Conservation (phyloP, 2,797 vertebrate species). For the Phyllotis vaccarum region DNA sequence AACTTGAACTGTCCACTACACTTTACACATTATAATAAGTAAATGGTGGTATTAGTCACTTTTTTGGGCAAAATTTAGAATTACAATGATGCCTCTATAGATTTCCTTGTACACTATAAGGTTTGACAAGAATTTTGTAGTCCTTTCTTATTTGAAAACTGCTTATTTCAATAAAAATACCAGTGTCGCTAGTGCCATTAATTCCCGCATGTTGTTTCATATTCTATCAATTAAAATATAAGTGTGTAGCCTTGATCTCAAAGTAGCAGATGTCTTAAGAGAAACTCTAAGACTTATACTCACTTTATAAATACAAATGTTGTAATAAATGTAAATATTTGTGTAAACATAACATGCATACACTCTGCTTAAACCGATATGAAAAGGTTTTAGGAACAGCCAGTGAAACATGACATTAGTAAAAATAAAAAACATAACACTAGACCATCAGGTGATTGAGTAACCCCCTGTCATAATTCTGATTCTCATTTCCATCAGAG, state of each 20-base stretch:
- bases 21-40: conserved; percentile 1
- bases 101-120: not conserved
- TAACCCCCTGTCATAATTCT: not conserved
- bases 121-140: not conserved
- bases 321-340: not conserved
- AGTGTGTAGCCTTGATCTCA: not conserved
- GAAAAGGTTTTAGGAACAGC: not conserved
- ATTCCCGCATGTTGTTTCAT: not conserved
- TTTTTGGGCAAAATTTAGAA: not conserved
- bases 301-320: not conserved
- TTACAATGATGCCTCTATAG: not conserved
- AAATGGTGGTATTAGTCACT: not conserved
- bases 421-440: not conserved
- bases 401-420: not conserved
- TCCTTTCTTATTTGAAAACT: conserved; percentile 19
- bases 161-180: not conserved
- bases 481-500: not conserved
- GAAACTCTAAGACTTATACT: not conserved
- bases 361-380: not conserved
- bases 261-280: not conserved
- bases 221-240: not conserved
- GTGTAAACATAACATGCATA: not conserved
- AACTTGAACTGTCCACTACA: not conserved
- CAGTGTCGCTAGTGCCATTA: not conserved
- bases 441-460: not conserved